phyloP scores from a whole-genome alignment of 37 sponge, comb jelly and placozoan genomes.

The Chondrilla cf. caribensis region DNA sequence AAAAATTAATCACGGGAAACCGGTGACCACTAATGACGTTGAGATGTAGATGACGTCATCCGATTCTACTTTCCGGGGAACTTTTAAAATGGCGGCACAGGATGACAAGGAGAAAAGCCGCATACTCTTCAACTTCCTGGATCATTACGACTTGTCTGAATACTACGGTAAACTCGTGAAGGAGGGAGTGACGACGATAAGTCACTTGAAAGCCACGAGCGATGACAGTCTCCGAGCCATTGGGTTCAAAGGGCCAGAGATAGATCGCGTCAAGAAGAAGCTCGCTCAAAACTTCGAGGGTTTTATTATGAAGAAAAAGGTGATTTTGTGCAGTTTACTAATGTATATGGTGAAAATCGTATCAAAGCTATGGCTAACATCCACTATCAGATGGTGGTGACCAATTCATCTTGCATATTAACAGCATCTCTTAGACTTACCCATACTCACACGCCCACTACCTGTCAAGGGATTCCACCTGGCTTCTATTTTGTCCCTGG shows the following conservation, averaged over 20 bases:
- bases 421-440: too few species aligned
- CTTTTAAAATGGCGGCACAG: conserved; percentile 8
- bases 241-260: conserved; percentile 52
- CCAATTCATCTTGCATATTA: too few species aligned
- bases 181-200: conserved; percentile 36
- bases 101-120: conserved; percentile 20
- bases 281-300: conserved; percentile 36
- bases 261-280: conserved; percentile 43
- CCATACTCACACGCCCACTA: too few species aligned
- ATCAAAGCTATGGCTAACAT: too few species aligned
- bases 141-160: conserved; percentile 45
- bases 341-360: neutral
- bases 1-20: too few species aligned
- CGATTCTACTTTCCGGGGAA: too few species aligned
- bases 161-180: conserved; percentile 34
- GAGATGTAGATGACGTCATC: too few species aligned
- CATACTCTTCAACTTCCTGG: conserved; percentile 60
- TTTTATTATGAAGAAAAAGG: neutral
- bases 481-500: too few species aligned
- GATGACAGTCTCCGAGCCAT: conserved; percentile 34
- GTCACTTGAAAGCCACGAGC: conserved; percentile 46
- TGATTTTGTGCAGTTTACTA: neutral
- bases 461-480: too few species aligned
- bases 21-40: too few species aligned
- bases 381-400: too few species aligned